Evolutionary conservation across 1,140 invertebrate genomes (phyloP).

Genomic region (Vanessa tameamea): DNA sequence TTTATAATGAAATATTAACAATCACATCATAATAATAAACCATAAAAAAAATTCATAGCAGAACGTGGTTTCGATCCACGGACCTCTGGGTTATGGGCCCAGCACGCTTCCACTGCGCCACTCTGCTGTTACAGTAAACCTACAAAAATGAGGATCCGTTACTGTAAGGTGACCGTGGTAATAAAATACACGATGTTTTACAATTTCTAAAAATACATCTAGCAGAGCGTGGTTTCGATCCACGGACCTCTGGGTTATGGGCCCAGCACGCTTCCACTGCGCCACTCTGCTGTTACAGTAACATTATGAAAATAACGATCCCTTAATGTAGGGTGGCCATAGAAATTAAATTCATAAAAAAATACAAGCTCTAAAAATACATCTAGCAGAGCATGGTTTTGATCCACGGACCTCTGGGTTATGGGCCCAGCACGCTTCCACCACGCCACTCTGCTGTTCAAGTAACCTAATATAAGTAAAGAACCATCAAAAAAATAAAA

Average conservation of each 20-base stretch:
- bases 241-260: conserved; percentile 56
- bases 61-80: conserved; percentile 54
- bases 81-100: conserved; percentile 55
- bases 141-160: too few species aligned
- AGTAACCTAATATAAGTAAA: too few species aligned
- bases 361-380: not conserved
- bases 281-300: conserved; percentile 43
- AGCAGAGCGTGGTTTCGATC: conserved; percentile 55
- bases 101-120: conserved; percentile 48
- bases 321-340: too few species aligned
- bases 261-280: conserved; percentile 56
- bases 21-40: not conserved
- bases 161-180: too few species aligned
- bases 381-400: conserved; percentile 51
- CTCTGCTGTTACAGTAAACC: conserved; percentile 32
- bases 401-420: conserved; percentile 56
- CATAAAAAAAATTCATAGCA: conserved; percentile 39
- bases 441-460: conserved; percentile 39
- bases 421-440: conserved; percentile 47
- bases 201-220: not conserved
- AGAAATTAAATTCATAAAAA: too few species aligned
- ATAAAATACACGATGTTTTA: too few species aligned
- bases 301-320: too few species aligned
- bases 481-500: too few species aligned
- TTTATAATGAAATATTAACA: too few species aligned